Base-by-base conservation (phyloP, 2,888 invertebrate species). In the Monochamus alternatus region DNA sequence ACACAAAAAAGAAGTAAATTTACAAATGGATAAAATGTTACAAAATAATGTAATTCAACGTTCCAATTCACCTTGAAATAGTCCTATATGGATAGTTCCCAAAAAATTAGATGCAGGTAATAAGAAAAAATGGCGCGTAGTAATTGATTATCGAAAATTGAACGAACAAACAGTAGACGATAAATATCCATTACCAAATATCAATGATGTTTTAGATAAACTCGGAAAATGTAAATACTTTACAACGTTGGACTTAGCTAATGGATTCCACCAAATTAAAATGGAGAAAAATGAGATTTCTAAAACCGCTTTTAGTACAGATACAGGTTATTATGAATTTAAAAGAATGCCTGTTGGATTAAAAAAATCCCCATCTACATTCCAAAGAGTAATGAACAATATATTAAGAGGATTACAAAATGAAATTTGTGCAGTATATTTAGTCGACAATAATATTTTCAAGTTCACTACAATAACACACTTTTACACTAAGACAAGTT, bases 351-450 rank as follows among this genome's bases (percentile, higher is more conserved):
- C 71, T 7, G 62, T 71, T 30, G 65, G 65, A 8, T 12, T 65
- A 9, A 44, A 43, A 38, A 64, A 64, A 5, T 38, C 64, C 1
- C 64, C 64, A 14, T 7, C 43, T 3, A 64, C 64, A 2, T 64
- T 64, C 12, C 64, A 64, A n/a, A 7, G 64, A 4, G 43, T 64
- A 12, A 64, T 64, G 64, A 38, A 64, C 44, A 64, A 64, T 44
- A n/a, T 64, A 38, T 38, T 87, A 85, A 3, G 81, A 89, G 7
- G 86, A 85, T 81, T 62, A 10, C 62, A 62, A 62, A 55, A 77
- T 64, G 69, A 79, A 71, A 60, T 67, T 3, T 75, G 80, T 51
- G 66, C 78, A 5, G 76, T 79, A 22, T 80, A 80, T 64, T 62
- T 80, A 66, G 80, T 78, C 52, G 79, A 76, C 68, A 71, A 75